Base-by-base conservation (phyloP, 2,888 invertebrate species). In the Sesia apiformis region DNA sequence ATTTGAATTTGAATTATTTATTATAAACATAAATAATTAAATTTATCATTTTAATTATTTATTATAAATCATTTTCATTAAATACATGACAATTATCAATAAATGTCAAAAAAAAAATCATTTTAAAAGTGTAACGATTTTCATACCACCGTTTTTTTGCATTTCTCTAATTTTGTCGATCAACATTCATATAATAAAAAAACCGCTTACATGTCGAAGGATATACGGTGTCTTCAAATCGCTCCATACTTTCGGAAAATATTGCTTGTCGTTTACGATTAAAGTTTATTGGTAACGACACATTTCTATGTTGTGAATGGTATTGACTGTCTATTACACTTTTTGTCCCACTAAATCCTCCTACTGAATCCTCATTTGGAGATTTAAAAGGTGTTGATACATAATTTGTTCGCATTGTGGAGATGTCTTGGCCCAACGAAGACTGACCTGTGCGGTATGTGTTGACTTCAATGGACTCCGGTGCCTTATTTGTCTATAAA, bases 181-280 rank as follows among this genome's bases (percentile, higher is more conserved):
- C 5, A 42, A 42, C 5, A 42, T 7, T 1, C 42, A 42, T 42
- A 42, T 42, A 23, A 23, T 23, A 23, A 23, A 23, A 23, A 23
- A 23, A 23, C 1, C 23, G 23, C 23, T 23, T 23, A 23, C 23
- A 23, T 23, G 23, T 23, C 23, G 23, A 23, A 23, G 23, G 23
- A 23, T 23, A 23, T 23, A 23, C 23, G 2, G 23, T 23, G 23
- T 23, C 23, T 23, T 23, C 23, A 23, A 23, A 23, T 23, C 23
- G 23, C 23, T 23, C 5, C 42, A 42, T 7, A 42, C 7, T 7
- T 42, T 7, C 7, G 7, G 52, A 69, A 61, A 80, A 84, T 53
- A 85, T 62, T 4, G 80, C 78, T 59, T 80, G 81, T 53, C 86
- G 69, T 61, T 78, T 83, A 39, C 55, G 61, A 4, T 70, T 60